phyloP scores from a whole-genome alignment of 2,888 invertebrate genomes.

The Dolichopus griseipennis region DNA sequence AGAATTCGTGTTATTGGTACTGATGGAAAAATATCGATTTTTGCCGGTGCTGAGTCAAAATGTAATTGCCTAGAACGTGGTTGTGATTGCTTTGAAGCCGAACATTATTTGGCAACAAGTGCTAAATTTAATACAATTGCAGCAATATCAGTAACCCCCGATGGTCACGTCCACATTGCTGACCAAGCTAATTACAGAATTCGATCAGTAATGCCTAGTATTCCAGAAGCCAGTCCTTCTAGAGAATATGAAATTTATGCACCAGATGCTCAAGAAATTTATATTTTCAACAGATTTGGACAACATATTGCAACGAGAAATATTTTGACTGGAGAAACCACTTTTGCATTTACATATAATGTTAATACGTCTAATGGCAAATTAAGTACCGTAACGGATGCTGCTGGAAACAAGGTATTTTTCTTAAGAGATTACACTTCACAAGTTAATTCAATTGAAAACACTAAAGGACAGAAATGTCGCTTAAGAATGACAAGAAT shows the following conservation, averaged over 20 bases:
- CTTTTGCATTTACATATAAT: conserved; percentile 90
- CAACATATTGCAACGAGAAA: conserved; percentile 91
- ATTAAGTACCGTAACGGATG: conserved; percentile 85
- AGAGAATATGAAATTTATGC: conserved; percentile 91
- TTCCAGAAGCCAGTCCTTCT: conserved; percentile 73
- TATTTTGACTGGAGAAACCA: conserved; percentile 88
- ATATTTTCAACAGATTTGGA: conserved; percentile 87
- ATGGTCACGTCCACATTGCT: conserved; percentile 89
- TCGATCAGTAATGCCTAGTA: conserved; percentile 79
- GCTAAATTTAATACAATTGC: conserved; percentile 92
- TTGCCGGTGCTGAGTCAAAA: conserved; percentile 88
- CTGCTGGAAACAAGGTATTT: conserved; percentile 84
- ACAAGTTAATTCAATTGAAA: conserved; percentile 88
- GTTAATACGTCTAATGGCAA: conserved; percentile 95
- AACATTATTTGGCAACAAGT: conserved; percentile 82
- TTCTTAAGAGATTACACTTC: conserved; percentile 73
- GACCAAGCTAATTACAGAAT: conserved; percentile 90
- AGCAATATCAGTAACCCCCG: conserved; percentile 85
- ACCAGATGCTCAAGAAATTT: conserved; percentile 90
- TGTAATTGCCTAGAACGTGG: conserved; percentile 87
- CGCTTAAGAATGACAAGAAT: conserved; percentile 84
- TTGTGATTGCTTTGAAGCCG: conserved; percentile 88
- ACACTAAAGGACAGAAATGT: conserved; percentile 87
- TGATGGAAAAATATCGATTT: conserved; percentile 86
- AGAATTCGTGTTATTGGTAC: conserved; percentile 83